Base-by-base conservation (phyloP, 2,888 invertebrate genomes). In the Cheilosia scutellata region DNA sequence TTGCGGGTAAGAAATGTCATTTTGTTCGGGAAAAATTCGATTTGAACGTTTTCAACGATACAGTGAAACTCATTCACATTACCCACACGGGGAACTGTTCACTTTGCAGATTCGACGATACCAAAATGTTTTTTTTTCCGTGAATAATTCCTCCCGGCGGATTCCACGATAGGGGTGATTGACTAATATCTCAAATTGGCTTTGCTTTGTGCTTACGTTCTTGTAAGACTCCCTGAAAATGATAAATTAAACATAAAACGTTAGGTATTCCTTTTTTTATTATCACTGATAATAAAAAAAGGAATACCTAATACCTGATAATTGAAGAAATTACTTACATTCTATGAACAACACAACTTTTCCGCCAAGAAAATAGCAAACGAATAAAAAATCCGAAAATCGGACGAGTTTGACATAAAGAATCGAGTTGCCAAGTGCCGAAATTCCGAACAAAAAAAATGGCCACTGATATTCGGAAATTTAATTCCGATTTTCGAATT, bases 341-440 rank as follows among this genome's bases (percentile, higher is more conserved):
- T 57, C 37, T 57, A 20, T 5, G 37, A 20, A 33, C 7, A 16
- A 20, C 37, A 37, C 33, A n/a, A 33, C 57, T 37, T 37, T 25
- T 57, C 20, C 57, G 37, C 20, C 4, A 57, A 11, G 4, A 57
- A 57, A 57, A 57, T 20, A 7, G 11, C 11, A 9, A 57, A 37
- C 57, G 16, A 57, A 57, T 57, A 20, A 57, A 57, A 57, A 57
- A 37, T 57, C 20, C 20, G 37, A 37, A 37, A 57, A 20, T 57
- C 37, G 57, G 37, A 37, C 37, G 33, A 57, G 20, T 57, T 57
- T 33, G 25, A 57, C 37, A 33, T 33, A 20, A 57, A n/a, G 33
- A 57, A 57, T 57, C 55, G 55, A 57, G 13, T 33, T 57, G 55
- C 33, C 33, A 57, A 57, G 55, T 57, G 33, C 55, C 33, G 7